Evolutionary conservation across 2,797 vertebrate species (phyloP).

Genomic region (Pyrrhura leucotis): DNA sequence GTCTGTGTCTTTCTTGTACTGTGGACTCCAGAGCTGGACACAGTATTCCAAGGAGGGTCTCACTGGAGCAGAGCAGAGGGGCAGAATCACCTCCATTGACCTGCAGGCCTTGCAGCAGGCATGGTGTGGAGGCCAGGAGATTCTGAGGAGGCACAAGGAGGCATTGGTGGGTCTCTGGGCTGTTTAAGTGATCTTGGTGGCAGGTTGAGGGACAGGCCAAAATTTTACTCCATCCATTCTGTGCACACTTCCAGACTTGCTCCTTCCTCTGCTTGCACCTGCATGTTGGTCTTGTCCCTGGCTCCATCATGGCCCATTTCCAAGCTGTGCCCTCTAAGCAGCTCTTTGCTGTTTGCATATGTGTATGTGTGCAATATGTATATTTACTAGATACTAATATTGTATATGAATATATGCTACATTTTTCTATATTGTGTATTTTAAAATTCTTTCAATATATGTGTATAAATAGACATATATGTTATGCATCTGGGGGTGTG

Average conservation of each 20-base stretch:
- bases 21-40: background rate
- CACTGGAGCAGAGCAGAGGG: background rate
- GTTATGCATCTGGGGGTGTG: background rate
- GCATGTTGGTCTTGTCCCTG: background rate
- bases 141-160: background rate
- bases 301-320: background rate
- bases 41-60: background rate
- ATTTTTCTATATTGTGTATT: background rate
- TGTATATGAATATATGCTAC: background rate
- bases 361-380: background rate
- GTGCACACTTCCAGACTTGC: fast-evolving
- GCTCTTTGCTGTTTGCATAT: background rate
- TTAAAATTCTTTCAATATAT: background rate
- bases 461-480: background rate
- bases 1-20: background rate
- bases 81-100: background rate
- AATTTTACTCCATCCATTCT: background rate
- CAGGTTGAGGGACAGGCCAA: fast-evolving
- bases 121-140: background rate
- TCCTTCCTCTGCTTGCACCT: background rate
- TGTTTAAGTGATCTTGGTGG: background rate
- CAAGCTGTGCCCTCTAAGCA: background rate
- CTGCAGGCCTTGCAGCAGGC: background rate
- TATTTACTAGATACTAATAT: background rate
- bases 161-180: background rate